phyloP scores from a whole-genome alignment of 2,797 vertebrate genomes.

The Tadarida brasiliensis region DNA sequence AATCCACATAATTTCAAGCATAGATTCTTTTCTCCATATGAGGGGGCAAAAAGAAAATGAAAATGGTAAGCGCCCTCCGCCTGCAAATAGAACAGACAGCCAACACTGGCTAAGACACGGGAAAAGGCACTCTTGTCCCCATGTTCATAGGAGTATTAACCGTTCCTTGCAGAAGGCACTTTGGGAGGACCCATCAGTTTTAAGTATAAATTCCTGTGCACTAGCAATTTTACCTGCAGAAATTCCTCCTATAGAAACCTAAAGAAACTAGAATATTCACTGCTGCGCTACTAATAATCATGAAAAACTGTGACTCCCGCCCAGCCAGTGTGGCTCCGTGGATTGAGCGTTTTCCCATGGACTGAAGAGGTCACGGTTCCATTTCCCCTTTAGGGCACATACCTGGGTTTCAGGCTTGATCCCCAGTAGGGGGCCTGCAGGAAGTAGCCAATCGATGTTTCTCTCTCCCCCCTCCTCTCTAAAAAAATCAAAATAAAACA shows the following conservation, averaged over 20 bases:
- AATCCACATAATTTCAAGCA: neutral
- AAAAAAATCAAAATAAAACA: too few relatives aligned
- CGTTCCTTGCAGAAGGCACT: neutral
- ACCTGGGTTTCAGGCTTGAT: neutral
- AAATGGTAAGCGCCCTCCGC: neutral
- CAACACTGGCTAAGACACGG: neutral
- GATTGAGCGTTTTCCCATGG: neutral
- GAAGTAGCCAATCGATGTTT: neutral
- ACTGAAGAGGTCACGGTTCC: neutral
- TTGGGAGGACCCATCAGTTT: neutral
- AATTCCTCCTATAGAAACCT: neutral
- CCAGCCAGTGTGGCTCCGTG: neutral
- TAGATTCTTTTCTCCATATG: neutral
- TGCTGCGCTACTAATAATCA: neutral
- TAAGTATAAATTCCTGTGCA: neutral
- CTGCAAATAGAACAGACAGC: neutral
- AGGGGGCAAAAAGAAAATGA: neutral
- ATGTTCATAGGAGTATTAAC: neutral
- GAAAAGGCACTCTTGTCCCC: neutral
- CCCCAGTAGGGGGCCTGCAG: neutral
- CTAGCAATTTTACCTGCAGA: neutral
- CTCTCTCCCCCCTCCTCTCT: neutral
- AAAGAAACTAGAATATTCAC: neutral
- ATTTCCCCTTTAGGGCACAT: neutral
- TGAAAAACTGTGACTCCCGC: neutral